A percentile compares a stretch with the other conserved stretches of the same genome.
Conservation (phyloP, 1,140 invertebrate species). For the Brachionus manjavacas region DNA sequence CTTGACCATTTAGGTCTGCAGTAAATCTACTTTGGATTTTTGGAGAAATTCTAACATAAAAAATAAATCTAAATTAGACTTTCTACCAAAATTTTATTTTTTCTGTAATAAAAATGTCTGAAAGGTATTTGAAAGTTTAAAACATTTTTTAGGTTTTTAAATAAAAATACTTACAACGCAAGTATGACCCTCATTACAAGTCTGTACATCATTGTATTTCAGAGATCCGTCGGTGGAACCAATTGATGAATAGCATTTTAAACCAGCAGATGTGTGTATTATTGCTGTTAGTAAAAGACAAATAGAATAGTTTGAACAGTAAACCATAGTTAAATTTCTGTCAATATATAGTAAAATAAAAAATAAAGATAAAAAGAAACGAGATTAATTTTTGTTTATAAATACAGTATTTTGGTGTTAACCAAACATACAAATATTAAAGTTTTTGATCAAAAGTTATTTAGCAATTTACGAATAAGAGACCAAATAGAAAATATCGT, state of each 20-base stretch:
- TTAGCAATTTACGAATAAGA: neutral
- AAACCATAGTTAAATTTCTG: neutral
- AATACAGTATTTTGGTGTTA: neutral
- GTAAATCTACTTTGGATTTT: no score
- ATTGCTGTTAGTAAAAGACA: neutral
- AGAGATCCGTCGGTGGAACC: neutral
- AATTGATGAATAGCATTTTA: neutral
- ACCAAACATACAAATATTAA: neutral
- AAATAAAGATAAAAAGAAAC: neutral
- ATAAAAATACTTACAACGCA: neutral
- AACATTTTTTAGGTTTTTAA: neutral
- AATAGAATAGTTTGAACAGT: neutral
- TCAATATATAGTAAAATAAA: neutral
- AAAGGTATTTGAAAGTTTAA: no score
- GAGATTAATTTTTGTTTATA: neutral
- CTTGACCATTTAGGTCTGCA: no score
- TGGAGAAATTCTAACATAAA: no score
- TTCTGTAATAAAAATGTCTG: no score
- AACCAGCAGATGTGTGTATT: neutral
- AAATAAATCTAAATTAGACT: no score
- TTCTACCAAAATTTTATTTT: no score
- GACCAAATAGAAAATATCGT: neutral
- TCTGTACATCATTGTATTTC: neutral
- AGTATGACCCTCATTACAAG: neutral
- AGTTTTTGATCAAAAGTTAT: neutral